Percentiles rank a stretch among this genome's conserved stretches.
Conservation (phyloP, 2,888 invertebrate species). For the Gibbula magus region DNA sequence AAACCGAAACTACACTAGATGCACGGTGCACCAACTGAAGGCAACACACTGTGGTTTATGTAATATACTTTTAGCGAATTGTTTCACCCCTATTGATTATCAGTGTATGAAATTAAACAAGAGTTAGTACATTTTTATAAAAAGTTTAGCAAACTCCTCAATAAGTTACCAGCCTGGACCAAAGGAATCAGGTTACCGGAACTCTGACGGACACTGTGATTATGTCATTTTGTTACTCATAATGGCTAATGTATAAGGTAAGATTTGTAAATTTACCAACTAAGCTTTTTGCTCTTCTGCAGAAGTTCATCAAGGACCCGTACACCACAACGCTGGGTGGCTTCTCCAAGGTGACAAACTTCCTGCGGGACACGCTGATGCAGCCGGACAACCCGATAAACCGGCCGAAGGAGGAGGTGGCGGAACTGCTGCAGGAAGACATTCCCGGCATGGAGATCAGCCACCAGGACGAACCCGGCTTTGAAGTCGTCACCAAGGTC, state of each 20-base stretch:
- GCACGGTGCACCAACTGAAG: too few species aligned
- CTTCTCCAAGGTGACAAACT: slow-evolving; percentile 90
- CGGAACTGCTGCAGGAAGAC: slow-evolving; percentile 69
- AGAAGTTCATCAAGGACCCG: slow-evolving; percentile 81
- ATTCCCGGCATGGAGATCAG: slow-evolving; percentile 71
- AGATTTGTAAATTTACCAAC: too few species aligned
- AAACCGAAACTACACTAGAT: too few species aligned
- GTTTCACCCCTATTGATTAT: too few species aligned
- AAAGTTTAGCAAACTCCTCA: too few species aligned
- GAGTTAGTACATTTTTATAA: too few species aligned
- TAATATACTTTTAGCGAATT: too few species aligned
- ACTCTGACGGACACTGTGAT: too few species aligned
- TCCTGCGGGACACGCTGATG: slow-evolving; percentile 79
- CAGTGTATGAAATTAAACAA: too few species aligned
- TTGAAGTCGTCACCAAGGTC: slow-evolving; percentile 75
- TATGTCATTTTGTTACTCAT: background rate
- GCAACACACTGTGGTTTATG: too few species aligned
- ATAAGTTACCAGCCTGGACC: too few species aligned
- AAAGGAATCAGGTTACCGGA: too few species aligned
- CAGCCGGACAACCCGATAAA: slow-evolving; percentile 57
- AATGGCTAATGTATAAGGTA: background rate
- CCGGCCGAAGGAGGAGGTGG: slow-evolving; percentile 80
- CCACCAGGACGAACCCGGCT: slow-evolving; percentile 74
- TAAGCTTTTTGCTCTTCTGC: slow-evolving; percentile 38
- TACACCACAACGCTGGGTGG: slow-evolving; percentile 89